Evolutionary conservation across 2,888 invertebrate genomes (phyloP), one percentile per base, ranked within the genome.

Genomic region (Agriopis aurantiaria): DNA sequence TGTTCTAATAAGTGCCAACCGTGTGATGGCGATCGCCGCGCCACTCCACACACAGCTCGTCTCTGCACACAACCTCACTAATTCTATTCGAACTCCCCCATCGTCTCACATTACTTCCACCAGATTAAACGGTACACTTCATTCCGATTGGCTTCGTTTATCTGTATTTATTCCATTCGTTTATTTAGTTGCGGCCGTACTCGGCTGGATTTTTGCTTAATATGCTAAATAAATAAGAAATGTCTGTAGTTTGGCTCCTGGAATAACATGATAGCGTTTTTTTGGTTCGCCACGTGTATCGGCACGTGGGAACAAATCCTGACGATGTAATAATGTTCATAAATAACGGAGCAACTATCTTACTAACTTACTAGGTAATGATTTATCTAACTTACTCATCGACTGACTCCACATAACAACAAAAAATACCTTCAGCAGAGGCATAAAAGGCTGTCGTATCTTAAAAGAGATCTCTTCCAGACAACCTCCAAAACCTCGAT

Each of bases 141-240:
- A 53, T 60, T 61, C 41, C 61, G 45, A 61, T 61, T 57, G 61
- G 67, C 33, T 61, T 61, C 65, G 51, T 58, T 58, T 52, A 33
- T 58, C 41, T 61, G 40, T 61, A 43, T 67, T 56, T 61, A 45
- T 46, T 43, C 45, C 14, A 11, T 57, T 40, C 9, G 23, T n/a
- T 10, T 65, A 48, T 53, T 49, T 58, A 48, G 12, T 58, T n/a
- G 12, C 46, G 23, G 46, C 58, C 49, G 60, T 45, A n/a, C 40
- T 11, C 11, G 60, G n/a, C 48, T 43, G 60, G 60, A 48, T 55
- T 6, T 17, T 51, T 65, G 57, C 51, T 65, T 52, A 17, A 49
- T 56, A 55, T 61, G 45, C 61, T 51, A 9, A 11, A 48, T 61
- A 43, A 55, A 61, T 46, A 56, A 46, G 6, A n/a, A 55, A 63